Evolutionary conservation across 2,113 vertebrate genomes (phyloP).

Genomic region (Seriola quinqueradiata): DNA sequence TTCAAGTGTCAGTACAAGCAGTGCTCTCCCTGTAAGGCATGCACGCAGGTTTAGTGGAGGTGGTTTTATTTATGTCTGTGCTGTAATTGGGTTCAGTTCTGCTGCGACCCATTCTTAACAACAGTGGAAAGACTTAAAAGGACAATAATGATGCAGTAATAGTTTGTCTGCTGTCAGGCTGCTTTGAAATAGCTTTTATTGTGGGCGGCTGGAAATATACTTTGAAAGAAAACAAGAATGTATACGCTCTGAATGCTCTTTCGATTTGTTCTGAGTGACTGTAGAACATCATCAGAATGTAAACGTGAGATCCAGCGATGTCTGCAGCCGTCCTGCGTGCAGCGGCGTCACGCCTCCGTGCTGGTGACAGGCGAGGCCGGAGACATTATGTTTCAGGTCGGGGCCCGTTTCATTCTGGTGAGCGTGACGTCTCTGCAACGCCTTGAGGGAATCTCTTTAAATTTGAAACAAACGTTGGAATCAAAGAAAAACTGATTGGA

Average conservation of each 20-base stretch:
- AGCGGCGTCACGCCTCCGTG: too few relatives aligned
- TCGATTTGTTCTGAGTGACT: not conserved
- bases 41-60: slow-evolving; percentile 6
- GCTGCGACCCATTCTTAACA: slow-evolving; percentile 22
- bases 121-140: slow-evolving; percentile 16
- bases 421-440: too few relatives aligned
- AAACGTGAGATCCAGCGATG: not conserved
- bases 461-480: too few relatives aligned
- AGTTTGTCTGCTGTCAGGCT: slow-evolving; percentile 13
- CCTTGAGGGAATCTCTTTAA: too few relatives aligned
- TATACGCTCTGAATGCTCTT: not conserved
- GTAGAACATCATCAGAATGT: not conserved
- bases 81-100: slow-evolving; percentile 51
- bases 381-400: too few relatives aligned
- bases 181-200: not conserved
- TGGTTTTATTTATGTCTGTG: slow-evolving; percentile 53
- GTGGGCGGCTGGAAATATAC: not conserved
- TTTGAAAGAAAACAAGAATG: not conserved
- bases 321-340: not conserved
- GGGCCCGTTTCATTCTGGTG: too few relatives aligned
- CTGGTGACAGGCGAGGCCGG: too few relatives aligned
- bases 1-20: slow-evolving; percentile 34
- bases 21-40: slow-evolving; percentile 1
- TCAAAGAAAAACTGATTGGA: too few relatives aligned
- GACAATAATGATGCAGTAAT: slow-evolving; percentile 24